Evolutionary conservation across 2,113 vertebrate genomes (phyloP).

Genomic region (Osmerus eperlanus): DNA sequence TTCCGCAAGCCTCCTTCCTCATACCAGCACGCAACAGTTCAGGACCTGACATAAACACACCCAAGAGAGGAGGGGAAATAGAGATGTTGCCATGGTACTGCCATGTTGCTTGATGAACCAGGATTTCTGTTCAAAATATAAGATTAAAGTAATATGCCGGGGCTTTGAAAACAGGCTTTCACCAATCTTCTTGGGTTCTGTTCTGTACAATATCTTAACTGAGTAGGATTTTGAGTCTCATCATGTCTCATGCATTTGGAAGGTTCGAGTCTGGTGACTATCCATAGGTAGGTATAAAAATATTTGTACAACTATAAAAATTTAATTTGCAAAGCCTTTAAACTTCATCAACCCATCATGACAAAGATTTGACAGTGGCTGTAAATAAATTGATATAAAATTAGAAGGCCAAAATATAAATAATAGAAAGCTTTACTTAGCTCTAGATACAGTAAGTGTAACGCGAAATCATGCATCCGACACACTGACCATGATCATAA

Average conservation of each 20-base stretch:
- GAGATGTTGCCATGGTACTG: slow-evolving; percentile 48
- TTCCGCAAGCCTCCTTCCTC: slow-evolving; percentile 44
- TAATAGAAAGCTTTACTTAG: too few relatives aligned
- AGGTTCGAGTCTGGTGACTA: too few relatives aligned
- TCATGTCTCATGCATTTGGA: too few relatives aligned
- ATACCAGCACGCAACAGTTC: slow-evolving; percentile 48
- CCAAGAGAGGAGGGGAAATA: slow-evolving; percentile 50
- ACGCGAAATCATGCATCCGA: background rate
- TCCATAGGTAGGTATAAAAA: too few relatives aligned
- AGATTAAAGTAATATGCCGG: slow-evolving; percentile 44
- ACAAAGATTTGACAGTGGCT: too few relatives aligned
- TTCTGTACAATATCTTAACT: background rate
- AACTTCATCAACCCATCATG: too few relatives aligned
- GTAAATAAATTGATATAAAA: too few relatives aligned
- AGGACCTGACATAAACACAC: slow-evolving; percentile 62
- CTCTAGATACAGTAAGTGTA: too few relatives aligned
- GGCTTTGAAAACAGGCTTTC: slow-evolving; percentile 19
- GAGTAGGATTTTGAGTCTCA: background rate
- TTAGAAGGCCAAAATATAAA: too few relatives aligned
- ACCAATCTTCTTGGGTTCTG: too few relatives aligned
- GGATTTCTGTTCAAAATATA: slow-evolving; percentile 39
- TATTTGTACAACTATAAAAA: too few relatives aligned
- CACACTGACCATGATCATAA: background rate
- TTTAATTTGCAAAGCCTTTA: too few relatives aligned
- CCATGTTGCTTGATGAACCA: slow-evolving; percentile 40